phyloP scores from a whole-genome alignment of 2,797 vertebrate species.

The Neosalanx taihuensis region DNA sequence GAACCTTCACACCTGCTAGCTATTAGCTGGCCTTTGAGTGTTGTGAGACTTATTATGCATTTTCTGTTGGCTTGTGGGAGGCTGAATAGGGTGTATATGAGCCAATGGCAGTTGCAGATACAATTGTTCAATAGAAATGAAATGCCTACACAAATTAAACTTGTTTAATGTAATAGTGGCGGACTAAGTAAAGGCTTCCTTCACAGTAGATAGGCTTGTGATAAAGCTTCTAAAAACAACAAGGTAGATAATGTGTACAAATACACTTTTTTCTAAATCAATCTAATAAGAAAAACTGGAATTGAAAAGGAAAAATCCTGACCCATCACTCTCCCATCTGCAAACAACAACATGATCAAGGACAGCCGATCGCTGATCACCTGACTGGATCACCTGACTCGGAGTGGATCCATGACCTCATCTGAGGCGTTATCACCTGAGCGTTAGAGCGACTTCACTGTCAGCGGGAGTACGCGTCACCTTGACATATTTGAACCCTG shows the following conservation, averaged over 20 bases:
- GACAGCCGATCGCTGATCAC: background rate
- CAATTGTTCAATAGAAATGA: too few species aligned
- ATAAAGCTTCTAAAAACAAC: too few species aligned
- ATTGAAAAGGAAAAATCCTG: background rate
- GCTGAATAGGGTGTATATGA: background rate
- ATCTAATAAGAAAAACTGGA: too few species aligned
- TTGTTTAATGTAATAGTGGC: too few species aligned
- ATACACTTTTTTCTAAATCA: background rate
- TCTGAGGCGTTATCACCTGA: background rate
- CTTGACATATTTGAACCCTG: conserved; percentile 1
- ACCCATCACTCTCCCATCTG: background rate
- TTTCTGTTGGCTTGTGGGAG: background rate
- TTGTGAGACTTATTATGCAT: background rate
- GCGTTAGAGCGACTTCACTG: background rate
- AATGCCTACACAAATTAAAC: too few species aligned
- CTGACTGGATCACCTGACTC: background rate
- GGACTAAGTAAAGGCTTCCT: too few species aligned
- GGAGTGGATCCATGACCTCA: background rate
- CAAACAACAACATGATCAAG: background rate
- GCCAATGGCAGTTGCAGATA: too few species aligned
- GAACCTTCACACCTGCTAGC: background rate
- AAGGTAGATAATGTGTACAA: background rate
- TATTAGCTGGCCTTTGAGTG: background rate
- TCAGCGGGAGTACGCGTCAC: conserved; percentile 14
- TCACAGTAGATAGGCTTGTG: too few species aligned